A percentile compares a stretch with the other conserved stretches of the same genome.
These are phyloP conservation scores for Pterocles burchelli DNA, from an alignment of 2,113 vertebrate species.

Conservation along the genomic window DNA sequence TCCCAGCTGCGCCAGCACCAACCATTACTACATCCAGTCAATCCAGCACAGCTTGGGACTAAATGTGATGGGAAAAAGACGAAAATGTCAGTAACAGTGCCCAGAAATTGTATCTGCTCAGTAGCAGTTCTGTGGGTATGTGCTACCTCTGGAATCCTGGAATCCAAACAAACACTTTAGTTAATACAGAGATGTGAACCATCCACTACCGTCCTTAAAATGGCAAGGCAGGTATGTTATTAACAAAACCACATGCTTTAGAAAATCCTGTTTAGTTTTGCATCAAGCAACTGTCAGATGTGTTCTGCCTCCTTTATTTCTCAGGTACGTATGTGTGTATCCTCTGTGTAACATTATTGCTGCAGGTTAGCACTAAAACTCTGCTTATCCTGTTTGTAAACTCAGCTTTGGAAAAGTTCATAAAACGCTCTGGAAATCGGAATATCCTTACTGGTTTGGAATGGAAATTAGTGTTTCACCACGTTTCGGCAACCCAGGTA, in stretches of 20 bases:
- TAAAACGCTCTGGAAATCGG: not conserved
- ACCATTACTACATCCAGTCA: not conserved
- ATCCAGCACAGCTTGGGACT: not conserved
- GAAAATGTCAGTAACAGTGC: not conserved
- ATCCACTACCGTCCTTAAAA: not conserved
- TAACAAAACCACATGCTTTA: not conserved
- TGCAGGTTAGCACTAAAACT: not conserved
- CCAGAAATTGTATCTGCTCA: not conserved
- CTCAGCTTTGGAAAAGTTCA: not conserved
- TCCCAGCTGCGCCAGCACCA: not conserved
- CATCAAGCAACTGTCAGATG: not conserved
- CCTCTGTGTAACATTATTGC: not conserved
- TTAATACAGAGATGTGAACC: not conserved
- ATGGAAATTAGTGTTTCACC: not conserved
- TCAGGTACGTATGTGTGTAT: rapidly evolving
- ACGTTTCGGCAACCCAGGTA: not conserved
- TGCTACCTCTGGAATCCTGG: not conserved
- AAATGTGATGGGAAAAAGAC: not conserved
- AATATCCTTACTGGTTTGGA: not conserved
- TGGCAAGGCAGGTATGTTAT: not conserved
- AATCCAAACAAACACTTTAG: not conserved
- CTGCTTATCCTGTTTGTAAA: not conserved
- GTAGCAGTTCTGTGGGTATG: rapidly evolving
- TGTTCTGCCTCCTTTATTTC: not conserved
- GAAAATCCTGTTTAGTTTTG: not conserved